A percentile compares a stretch with the other conserved stretches of the same genome.
Evolutionary conservation across 1,140 invertebrate genomes (phyloP).

Genomic region (Solen grandis): DNA sequence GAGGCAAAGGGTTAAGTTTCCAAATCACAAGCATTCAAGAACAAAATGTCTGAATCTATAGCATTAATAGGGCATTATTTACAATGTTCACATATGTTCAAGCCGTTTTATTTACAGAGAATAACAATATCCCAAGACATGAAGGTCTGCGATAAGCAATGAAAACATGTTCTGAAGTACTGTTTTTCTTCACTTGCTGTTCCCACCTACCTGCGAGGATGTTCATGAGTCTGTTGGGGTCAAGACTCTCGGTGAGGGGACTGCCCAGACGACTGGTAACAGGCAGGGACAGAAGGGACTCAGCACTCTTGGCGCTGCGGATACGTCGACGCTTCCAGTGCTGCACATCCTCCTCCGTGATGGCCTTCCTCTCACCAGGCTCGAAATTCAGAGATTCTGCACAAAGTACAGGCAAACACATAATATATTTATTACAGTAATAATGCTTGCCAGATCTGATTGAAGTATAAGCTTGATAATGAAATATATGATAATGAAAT

Average conservation of each 20-base stretch:
- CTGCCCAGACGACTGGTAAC: constrained; percentile 59
- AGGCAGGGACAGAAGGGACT: constrained; percentile 72
- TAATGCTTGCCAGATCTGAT: no score
- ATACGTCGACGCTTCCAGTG: constrained; percentile 74
- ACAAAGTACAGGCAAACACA: background rate
- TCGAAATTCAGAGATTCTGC: constrained; percentile 51
- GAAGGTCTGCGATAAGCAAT: no score
- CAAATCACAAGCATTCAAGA: no score
- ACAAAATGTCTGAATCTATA: no score
- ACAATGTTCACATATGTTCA: no score
- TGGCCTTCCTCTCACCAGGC: constrained; percentile 66
- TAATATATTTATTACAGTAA: background rate
- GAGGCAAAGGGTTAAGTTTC: no score
- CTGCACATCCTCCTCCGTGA: constrained; percentile 76
- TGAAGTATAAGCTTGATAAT: background rate
- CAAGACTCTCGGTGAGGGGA: constrained; percentile 48
- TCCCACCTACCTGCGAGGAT: constrained; percentile 43
- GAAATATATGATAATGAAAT: background rate
- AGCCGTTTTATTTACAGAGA: no score
- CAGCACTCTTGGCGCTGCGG: constrained; percentile 76
- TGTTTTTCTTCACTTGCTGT: no score
- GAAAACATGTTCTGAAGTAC: no score
- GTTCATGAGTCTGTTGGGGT: constrained; percentile 57
- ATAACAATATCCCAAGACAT: no score
- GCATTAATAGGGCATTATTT: no score